Evolutionary conservation across 2,888 invertebrate genomes (phyloP).

Genomic region (Panorpa germanica): DNA sequence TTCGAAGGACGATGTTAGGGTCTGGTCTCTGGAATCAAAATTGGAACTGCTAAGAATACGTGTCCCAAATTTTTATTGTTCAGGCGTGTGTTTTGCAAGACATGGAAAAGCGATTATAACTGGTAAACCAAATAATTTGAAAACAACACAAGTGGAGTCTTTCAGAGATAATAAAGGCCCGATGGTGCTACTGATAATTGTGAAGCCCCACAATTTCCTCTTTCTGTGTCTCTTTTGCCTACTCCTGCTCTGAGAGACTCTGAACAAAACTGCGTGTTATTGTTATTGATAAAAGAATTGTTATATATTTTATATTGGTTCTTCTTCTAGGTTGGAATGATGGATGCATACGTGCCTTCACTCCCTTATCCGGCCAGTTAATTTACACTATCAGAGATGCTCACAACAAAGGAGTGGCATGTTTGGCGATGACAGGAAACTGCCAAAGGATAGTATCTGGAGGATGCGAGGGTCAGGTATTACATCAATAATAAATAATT

Average conservation of each 20-base stretch:
- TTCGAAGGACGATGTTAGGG: conserved; percentile 64
- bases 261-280: no score
- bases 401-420: conserved; percentile 56
- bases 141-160: conserved; percentile 1
- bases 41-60: conserved; percentile 67
- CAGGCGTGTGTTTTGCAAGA: conserved; percentile 52
- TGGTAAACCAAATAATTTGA: conserved; percentile 25
- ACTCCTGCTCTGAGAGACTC: no score
- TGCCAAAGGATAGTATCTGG: conserved; percentile 64
- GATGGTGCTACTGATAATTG: no score
- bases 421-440: conserved; percentile 51
- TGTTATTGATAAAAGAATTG: not conserved
- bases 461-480: conserved; percentile 79
- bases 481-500: not conserved
- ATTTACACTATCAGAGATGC: conserved; percentile 74
- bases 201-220: no score
- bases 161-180: conserved; percentile 4
- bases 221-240: no score
- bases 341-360: conserved; percentile 63
- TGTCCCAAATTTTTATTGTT: conserved; percentile 76
- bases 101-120: conserved; percentile 69
- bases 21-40: conserved; percentile 61
- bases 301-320: not conserved
- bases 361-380: conserved; percentile 60
- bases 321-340: conserved; percentile 50